Conservation (phyloP, 2,888 invertebrate genomes). For the Nycteola revayana region DNA sequence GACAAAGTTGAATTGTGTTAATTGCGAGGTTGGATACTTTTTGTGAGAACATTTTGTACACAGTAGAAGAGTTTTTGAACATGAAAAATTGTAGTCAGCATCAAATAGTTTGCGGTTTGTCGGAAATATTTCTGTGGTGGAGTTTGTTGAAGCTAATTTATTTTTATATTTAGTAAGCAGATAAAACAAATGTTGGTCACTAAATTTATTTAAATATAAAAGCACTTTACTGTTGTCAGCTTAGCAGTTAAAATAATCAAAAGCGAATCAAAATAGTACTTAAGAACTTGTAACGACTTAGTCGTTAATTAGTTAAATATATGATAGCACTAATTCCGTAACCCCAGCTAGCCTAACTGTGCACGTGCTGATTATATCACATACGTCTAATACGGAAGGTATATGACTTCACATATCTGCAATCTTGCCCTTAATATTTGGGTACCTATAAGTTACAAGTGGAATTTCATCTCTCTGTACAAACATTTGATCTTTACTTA, state of each 20-base stretch:
- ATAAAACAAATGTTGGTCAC: too few species aligned
- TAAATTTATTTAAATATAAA: too few species aligned
- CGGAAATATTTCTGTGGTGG: slow-evolving; percentile 3
- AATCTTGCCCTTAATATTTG: slow-evolving; percentile 47
- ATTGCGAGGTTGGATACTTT: slow-evolving; percentile 63
- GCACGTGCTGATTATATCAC: slow-evolving; percentile 56
- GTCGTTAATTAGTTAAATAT: slow-evolving; percentile 32
- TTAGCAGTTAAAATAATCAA: slow-evolving; percentile 9
- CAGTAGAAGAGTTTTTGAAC: slow-evolving; percentile 43
- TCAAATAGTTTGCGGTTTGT: slow-evolving; percentile 31
- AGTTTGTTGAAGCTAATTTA: background rate
- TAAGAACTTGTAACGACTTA: slow-evolving; percentile 29
- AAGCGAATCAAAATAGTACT: slow-evolving; percentile 23
- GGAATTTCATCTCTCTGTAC: slow-evolving; percentile 59
- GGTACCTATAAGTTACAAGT: slow-evolving; percentile 62
- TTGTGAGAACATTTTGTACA: slow-evolving; percentile 48
- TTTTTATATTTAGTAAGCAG: too few species aligned
- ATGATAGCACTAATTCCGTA: slow-evolving; percentile 36
- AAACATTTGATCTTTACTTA: slow-evolving; percentile 59
- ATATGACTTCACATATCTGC: slow-evolving; percentile 41
- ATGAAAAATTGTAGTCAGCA: slow-evolving; percentile 35
- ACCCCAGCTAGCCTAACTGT: slow-evolving; percentile 30
- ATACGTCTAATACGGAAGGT: slow-evolving; percentile 58
- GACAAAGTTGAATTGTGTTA: slow-evolving; percentile 69
- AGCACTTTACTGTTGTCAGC: background rate